Conservation (phyloP, 2,888 invertebrate species). For the Caenorhabditis plicata region DNA sequence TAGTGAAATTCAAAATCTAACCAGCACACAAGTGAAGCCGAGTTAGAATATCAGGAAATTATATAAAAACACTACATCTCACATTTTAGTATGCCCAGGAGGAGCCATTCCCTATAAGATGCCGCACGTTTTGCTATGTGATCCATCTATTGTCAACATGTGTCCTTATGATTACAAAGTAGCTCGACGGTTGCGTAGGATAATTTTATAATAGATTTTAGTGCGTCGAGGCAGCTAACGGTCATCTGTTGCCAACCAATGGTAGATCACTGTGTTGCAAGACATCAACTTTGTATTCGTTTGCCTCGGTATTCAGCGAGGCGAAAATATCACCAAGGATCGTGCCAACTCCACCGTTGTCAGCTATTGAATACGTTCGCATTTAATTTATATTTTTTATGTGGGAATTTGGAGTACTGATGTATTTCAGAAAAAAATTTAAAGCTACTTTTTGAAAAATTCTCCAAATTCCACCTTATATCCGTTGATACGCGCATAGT, state of each 20-base stretch:
- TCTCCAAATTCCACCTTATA: too few species aligned
- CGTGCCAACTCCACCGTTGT: conserved; percentile 51
- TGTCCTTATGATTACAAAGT: conserved; percentile 53
- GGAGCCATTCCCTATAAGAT: conserved; percentile 53
- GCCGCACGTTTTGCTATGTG: conserved; percentile 51
- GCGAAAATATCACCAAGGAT: conserved; percentile 47
- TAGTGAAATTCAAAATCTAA: conserved; percentile 36
- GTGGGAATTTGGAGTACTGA: too few species aligned
- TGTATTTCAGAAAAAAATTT: conserved; percentile 1
- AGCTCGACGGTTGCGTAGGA: neutral
- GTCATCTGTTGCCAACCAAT: conserved; percentile 45
- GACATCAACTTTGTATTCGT: conserved; percentile 53
- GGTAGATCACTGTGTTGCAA: conserved; percentile 53
- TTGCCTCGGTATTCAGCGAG: conserved; percentile 50
- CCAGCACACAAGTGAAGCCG: conserved; percentile 46
- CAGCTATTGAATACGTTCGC: conserved; percentile 52
- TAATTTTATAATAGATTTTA: conserved; percentile 7
- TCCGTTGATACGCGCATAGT: too few species aligned
- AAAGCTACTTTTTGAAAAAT: too few species aligned
- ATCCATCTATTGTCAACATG: conserved; percentile 54
- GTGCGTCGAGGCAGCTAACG: conserved; percentile 55
- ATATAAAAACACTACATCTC: too few species aligned
- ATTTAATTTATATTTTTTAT: neutral
- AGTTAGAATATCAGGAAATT: conserved; percentile 21
- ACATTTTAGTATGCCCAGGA: conserved; percentile 40